Evolutionary conservation across 2,113 vertebrate species (phyloP), one percentile per base, ranked within the genome.

Genomic region (Hoplias malabaricus): DNA sequence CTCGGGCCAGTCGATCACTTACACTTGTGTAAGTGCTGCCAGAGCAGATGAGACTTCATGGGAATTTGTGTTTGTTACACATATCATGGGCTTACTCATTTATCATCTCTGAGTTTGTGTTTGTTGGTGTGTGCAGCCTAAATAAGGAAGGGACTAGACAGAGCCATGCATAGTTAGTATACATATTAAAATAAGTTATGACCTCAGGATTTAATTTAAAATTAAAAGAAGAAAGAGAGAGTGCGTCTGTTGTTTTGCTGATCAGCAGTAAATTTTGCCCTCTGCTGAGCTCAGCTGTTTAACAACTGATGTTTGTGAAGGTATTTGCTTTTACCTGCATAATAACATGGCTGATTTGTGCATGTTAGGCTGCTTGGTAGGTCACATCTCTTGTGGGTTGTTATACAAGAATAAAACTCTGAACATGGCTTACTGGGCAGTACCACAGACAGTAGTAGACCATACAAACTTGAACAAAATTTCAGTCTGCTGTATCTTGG

Each of bases 331-430:
- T 31, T 11, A 19, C 9, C 9, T 36, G 19, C 31, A 36, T 63
- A 63, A 63, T 63, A 63, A 36, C 19, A 34, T n/a, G 29, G 57
- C 33, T 61, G 57, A 16, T 25, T 63, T 36, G 16, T 53, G 7
- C 21, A 53, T 14, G 46, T 50, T 16, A 31, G 56, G 56, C 56
- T 63, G 59, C 31, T 63, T 63, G 31, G 31, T 36, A 21, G 59
- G 59, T 63, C 31, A 63, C 59, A 63, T 63, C 59, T 36, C 59
- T 36, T 63, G 31, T 31, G 59, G 36, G 36, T n/a, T n/a, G 31
- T 36, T 63, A 63, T 13, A 36, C 59, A 63, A 63, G n/a, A 53
- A 53, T 19, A 53, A 53, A 53, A 53, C 48, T 9, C 6, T 1
- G n/a, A 53, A 10, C 48, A 53, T 7, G 1, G 48, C 48, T 10